Conservation (phyloP, 1,140 invertebrate species). For the Caenorhabditis tropicalis region DNA sequence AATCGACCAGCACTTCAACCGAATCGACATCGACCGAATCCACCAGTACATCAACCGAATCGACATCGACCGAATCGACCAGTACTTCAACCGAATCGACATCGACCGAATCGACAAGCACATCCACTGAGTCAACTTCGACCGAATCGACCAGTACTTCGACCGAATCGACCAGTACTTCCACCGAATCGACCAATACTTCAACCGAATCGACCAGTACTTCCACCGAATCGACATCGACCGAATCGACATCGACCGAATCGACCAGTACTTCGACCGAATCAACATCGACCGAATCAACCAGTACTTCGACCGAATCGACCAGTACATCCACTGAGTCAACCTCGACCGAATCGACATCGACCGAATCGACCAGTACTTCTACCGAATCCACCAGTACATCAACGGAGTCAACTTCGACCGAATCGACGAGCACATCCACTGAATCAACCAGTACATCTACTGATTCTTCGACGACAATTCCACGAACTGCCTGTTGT, state of each 20-base stretch:
- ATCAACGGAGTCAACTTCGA: background rate
- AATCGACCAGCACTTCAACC: background rate
- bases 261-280: background rate
- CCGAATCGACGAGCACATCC: background rate
- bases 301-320: background rate
- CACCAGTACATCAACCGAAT: background rate
- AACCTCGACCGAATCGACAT: background rate
- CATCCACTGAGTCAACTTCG: background rate
- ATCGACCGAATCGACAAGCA: background rate
- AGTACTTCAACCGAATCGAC: background rate
- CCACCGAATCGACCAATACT: background rate
- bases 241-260: background rate
- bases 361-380: background rate
- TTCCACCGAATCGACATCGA: background rate
- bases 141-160: background rate
- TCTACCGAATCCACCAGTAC: background rate
- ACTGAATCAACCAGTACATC: background rate
- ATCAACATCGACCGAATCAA: background rate
- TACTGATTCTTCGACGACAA: background rate
- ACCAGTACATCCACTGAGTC: background rate
- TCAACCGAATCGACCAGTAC: background rate
- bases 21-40: background rate
- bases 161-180: background rate
- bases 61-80: background rate
- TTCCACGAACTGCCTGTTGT: conserved; percentile 25